Evolutionary conservation across 1,140 invertebrate species (phyloP), one percentile per base, ranked within the genome.

Genomic region (Pomacea maculata): DNA sequence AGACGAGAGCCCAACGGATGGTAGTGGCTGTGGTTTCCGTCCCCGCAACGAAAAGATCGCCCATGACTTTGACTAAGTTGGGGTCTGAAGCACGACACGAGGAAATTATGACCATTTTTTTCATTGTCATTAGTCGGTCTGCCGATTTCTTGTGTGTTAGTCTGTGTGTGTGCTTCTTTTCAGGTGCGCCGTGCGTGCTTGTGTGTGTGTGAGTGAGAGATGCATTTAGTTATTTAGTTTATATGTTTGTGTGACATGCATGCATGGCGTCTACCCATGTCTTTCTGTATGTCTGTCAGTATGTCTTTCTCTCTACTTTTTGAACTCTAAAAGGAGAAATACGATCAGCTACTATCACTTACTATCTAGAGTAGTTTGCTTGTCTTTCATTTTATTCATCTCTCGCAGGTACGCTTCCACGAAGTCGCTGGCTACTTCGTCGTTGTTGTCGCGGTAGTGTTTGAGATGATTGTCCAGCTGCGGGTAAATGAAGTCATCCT

Each of bases 1-100:
- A 95, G 9, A 98, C 91, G 21, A 97, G 90, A 85, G 96, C 95
- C 97, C 97, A 87, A 17, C 67, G 64, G 17, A 87, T 76, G 14
- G 85, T 76, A 7, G 82, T 83, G 52, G 84, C 29, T 57, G 81
- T 83, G 12, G 84, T 86, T 12, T 64, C 64, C 10, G 75, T 67
- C 8, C 61, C 61, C 15, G 34, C 64, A 17, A 63, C 72, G 15
- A 87, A 85, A 29, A 87, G 57, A 54, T 85, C 79, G 29, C 34
- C 21, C 25, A 80, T 45, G 45, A 75, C 29, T n/a, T 73, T 80
- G 5, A 25, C 64, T 14, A 86, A 76, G 29, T 84, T 82, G n/a
- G 70, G 21, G 2, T 75, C 72, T 74, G 72, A 9, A 74, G 25
- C 19, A 55, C 11, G 21, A 45, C n/a, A 29, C 25, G 64, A 67